Evolutionary conservation across 1,140 invertebrate genomes (phyloP).

Genomic region (Batillaria attramentaria): DNA sequence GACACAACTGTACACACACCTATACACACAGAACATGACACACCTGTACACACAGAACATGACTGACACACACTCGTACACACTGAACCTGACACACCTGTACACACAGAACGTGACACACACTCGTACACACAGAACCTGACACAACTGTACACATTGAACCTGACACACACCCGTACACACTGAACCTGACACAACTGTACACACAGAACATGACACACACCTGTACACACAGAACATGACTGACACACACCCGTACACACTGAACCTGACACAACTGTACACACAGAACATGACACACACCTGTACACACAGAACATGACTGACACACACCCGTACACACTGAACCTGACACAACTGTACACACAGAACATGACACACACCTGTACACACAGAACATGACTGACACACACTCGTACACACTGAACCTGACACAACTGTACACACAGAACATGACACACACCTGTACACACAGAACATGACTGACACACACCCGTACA

Average conservation of each 20-base stretch:
- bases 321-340: no score
- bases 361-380: no score
- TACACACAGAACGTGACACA: no score
- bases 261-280: no score
- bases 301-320: no score
- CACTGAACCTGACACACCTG: no score
- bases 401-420: neutral
- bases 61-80: slow-evolving; percentile 61
- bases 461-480: neutral
- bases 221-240: neutral
- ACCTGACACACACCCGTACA: neutral
- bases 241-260: no score
- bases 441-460: neutral
- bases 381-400: neutral
- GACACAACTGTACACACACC: neutral
- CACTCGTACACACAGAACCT: neutral
- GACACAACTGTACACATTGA: neutral
- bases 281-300: no score
- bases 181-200: neutral
- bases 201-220: no score
- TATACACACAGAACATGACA: neutral
- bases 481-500: neutral
- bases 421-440: neutral
- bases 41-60: neutral
- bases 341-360: no score